phyloP scores from a whole-genome alignment of 2,797 vertebrate genomes.

The Pogoniulus pusillus region DNA sequence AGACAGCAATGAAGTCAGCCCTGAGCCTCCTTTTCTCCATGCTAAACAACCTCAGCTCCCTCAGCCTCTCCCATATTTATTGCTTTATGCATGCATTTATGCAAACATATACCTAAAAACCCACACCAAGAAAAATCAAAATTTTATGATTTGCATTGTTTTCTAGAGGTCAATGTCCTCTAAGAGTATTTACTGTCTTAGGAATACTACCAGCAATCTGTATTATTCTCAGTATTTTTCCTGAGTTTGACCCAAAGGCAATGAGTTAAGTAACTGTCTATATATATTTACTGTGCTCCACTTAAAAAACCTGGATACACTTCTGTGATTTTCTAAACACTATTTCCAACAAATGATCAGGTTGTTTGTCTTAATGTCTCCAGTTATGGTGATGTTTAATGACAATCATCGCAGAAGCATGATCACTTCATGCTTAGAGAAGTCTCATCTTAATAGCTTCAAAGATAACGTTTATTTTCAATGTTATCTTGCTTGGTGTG shows the following conservation, averaged over 20 bases:
- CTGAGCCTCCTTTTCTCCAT: no score
- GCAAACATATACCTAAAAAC: neutral
- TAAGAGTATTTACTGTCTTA: neutral
- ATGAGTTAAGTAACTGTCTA: neutral
- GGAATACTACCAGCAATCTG: neutral
- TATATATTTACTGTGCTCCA: neutral
- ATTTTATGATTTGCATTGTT: neutral
- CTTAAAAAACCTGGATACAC: neutral
- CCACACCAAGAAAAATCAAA: neutral
- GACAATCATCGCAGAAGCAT: neutral
- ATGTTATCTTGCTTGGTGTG: neutral
- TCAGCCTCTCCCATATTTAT: no score
- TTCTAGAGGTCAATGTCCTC: neutral
- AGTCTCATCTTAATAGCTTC: neutral
- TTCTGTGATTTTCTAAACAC: neutral
- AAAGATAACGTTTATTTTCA: neutral
- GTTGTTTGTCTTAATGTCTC: neutral
- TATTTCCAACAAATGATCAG: neutral
- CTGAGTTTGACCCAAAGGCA: neutral
- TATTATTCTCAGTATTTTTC: neutral
- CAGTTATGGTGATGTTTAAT: neutral
- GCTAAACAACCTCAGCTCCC: no score
- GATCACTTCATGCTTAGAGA: neutral
- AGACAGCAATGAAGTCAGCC: no score
- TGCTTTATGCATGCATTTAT: neutral